These are phyloP conservation scores for Halichoerus grypus DNA, from an alignment of 2,113 vertebrate species.

Conservation along the genomic window DNA sequence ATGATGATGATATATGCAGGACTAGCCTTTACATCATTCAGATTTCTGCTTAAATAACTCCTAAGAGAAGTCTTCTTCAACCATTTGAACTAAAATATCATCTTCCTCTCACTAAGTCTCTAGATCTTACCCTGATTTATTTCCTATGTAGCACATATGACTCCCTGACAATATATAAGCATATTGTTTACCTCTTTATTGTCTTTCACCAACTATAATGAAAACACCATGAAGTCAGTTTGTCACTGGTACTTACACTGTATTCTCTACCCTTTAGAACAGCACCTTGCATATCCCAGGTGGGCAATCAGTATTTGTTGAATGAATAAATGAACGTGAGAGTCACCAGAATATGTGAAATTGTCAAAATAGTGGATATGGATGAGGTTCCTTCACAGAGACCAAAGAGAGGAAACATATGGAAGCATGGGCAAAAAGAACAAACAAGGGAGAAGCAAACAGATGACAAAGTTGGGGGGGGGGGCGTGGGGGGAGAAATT, in stretches of 20 bases:
- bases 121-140: not conserved
- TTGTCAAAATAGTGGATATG: not conserved
- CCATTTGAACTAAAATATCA: not conserved
- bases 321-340: not conserved
- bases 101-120: not conserved
- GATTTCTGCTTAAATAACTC: not conserved
- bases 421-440: not conserved
- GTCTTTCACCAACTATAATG: not conserved
- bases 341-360: not conserved
- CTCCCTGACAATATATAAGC: not conserved
- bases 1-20: not conserved
- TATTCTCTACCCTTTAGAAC: not conserved
- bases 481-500: not conserved
- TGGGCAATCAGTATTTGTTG: not conserved
- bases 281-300: not conserved
- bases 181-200: not conserved
- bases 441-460: not conserved
- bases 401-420: not conserved
- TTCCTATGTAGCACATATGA: not conserved
- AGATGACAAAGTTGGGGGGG: not conserved
- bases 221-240: not conserved
- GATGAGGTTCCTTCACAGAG: not conserved
- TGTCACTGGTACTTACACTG: not conserved
- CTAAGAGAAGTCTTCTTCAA: not conserved
- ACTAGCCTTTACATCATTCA: not conserved